Evolutionary conservation across 2,888 invertebrate species (phyloP), one percentile per base, ranked within the genome.

Genomic region (Lingula anatina): DNA sequence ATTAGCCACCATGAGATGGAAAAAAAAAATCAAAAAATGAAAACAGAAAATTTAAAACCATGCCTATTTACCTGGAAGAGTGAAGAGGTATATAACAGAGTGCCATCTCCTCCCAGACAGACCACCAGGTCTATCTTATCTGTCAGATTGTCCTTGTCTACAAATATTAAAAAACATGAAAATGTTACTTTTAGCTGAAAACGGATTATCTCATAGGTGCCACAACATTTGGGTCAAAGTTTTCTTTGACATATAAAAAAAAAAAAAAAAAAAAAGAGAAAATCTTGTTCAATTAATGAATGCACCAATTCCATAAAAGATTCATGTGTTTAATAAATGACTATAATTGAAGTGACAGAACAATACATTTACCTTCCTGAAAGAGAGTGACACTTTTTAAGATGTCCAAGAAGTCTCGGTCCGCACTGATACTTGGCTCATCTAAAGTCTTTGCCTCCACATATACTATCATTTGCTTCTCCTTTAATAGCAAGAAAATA

Each of bases 121-220:
- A 96, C 88, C 65, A 96, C 94, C 73, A 96, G 94, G 80, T 96
- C 96, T 59, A 96, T 93, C 77, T 92, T 90, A 79, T 94, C 93
- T 15, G 93, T 93, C 51, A 96, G 83, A 78, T 94, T 92, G 76
- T 95, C 94, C 46, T 90, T 89, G 54, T 90, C 77, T 77, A 55
- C 25, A 60, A 55, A 31, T 36, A 44, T 44, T 24, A 37, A 20
- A 25, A 25, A n/a, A n/a, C n/a, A 25, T 45, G 41, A 41, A 4
- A 38, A 18, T 15, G 9, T 12, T 31, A 31, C 9, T 15, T 31
- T 31, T 9, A 39, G 18, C 20, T n/a, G n/a, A n/a, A n/a, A n/a
- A n/a, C n/a, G n/a, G n/a, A n/a, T n/a, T n/a, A n/a, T n/a, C n/a
- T n/a, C n/a, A n/a, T n/a, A n/a, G n/a, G n/a, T n/a, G n/a, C n/a